phyloP scores from a whole-genome alignment of 2,797 vertebrate species.

The Kryptolebias ocellatus region DNA sequence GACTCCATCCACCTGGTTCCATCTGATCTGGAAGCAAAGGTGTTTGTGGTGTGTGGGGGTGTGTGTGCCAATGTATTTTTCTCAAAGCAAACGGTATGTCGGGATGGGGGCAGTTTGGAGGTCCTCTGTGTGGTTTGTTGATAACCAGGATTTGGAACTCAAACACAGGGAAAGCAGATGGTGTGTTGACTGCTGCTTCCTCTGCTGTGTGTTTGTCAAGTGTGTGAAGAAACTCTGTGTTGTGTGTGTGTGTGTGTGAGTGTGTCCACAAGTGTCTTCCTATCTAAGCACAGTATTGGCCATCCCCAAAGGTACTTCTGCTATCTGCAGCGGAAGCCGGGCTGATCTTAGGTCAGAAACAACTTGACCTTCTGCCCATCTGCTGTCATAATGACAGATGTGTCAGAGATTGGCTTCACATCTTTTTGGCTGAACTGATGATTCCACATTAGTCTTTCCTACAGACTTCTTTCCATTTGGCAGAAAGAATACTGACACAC shows the following conservation, averaged over 20 bases:
- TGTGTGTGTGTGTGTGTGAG: constrained; percentile 15
- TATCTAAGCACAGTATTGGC: constrained; percentile 54
- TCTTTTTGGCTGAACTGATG: constrained; percentile 35
- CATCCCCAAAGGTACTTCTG: constrained; percentile 51
- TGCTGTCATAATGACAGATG: constrained; percentile 66
- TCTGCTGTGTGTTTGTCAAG: constrained; percentile 33
- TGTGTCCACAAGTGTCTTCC: constrained; percentile 39
- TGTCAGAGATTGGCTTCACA: constrained; percentile 47
- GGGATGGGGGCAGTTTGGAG: constrained; percentile 60
- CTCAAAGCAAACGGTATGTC: constrained; percentile 56
- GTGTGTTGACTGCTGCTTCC: constrained; percentile 69
- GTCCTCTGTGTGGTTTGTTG: constrained; percentile 79
- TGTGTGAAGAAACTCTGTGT: constrained; percentile 30
- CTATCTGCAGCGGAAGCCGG: constrained; percentile 41
- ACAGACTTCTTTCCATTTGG: constrained; percentile 13
- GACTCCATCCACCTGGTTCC: constrained; percentile 46
- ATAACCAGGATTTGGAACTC: constrained; percentile 83
- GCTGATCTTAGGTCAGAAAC: constrained; percentile 54
- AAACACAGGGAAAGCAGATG: constrained; percentile 80
- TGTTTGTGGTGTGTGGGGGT: constrained; percentile 27
- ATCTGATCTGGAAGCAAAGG: constrained; percentile 44
- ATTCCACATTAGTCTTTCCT: constrained; percentile 15
- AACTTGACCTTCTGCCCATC: constrained; percentile 60
- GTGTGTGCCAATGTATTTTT: constrained; percentile 21
- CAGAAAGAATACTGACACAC: constrained; percentile 14